Evolutionary conservation across 2,113 vertebrate species (phyloP).

Genomic region (Alethe diademata): DNA sequence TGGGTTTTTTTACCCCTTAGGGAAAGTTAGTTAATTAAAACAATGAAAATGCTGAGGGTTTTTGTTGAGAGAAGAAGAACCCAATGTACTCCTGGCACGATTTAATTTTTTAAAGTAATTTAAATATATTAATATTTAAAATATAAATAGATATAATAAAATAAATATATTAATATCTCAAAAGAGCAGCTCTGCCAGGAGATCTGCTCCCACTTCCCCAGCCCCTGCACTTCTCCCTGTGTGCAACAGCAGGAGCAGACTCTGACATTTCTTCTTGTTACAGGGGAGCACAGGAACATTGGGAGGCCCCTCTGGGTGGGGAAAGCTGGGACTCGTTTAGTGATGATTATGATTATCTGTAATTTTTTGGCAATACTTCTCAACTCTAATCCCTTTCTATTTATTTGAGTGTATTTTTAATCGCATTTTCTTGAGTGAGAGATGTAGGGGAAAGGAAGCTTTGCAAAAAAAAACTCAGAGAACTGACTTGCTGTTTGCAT

Average conservation of each 20-base stretch:
- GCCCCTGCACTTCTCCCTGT: background rate
- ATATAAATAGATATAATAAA: too few species aligned
- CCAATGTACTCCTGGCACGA: background rate
- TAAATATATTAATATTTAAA: too few species aligned
- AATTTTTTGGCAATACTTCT: background rate
- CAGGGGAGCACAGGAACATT: background rate
- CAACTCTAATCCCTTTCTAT: background rate
- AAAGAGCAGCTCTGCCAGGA: background rate
- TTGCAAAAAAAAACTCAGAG: background rate
- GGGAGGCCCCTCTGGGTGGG: background rate
- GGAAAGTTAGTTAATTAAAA: background rate
- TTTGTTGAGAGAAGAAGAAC: background rate
- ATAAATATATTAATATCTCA: background rate
- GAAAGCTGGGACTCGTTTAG: background rate
- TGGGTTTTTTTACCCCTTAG: background rate
- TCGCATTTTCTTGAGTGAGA: background rate
- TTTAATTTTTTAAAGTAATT: background rate
- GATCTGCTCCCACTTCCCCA: background rate
- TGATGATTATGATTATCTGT: background rate
- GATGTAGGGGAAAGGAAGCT: background rate
- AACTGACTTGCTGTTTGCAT: conserved; percentile 44
- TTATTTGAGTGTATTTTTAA: background rate
- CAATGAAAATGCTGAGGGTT: background rate
- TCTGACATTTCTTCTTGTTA: background rate
- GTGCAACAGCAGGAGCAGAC: background rate